phyloP scores from a whole-genome alignment of 2,797 vertebrate species.

The Tenualosa thibaudeaui region DNA sequence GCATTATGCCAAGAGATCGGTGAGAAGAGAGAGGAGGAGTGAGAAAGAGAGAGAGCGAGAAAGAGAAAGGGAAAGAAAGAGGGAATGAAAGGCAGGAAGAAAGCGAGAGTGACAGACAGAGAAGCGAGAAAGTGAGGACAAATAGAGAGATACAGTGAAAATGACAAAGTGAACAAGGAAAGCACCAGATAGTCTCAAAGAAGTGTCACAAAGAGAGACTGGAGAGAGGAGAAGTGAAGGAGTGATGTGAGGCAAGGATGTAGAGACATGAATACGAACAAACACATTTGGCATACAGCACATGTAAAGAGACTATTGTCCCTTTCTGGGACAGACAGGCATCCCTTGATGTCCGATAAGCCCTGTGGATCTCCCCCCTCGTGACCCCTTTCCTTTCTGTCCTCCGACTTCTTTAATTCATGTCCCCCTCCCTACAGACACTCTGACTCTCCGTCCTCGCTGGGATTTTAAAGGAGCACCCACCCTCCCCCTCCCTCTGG shows the following conservation, averaged over 20 bases:
- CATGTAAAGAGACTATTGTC: conserved; percentile 63
- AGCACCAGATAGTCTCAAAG: not conserved
- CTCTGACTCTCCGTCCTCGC: not conserved
- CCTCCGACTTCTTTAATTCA: conserved; percentile 34
- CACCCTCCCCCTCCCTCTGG: conserved; percentile 51
- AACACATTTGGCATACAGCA: conserved; percentile 57
- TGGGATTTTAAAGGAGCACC: conserved; percentile 35
- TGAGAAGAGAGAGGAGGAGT: conserved; percentile 13
- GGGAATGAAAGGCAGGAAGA: not conserved
- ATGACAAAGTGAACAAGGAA: not conserved
- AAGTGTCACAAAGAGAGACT: not conserved
- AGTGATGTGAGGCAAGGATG: conserved; percentile 18
- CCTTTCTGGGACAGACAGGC: conserved; percentile 59
- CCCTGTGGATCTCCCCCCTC: conserved; percentile 49
- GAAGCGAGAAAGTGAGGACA: not conserved
- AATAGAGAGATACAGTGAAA: not conserved
- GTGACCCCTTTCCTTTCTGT: conserved; percentile 60
- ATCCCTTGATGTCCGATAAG: conserved; percentile 63
- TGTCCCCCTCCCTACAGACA: conserved; percentile 47
- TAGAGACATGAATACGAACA: conserved; percentile 57
- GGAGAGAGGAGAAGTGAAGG: conserved; percentile 56
- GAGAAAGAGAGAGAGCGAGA: not conserved
- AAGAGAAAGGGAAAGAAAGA: conserved; percentile 24
- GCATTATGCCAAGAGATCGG: conserved; percentile 52
- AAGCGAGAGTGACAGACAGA: not conserved